These are phyloP conservation scores for Dryocosmus kuriphilus DNA, from an alignment of 2,888 invertebrate species.

Conservation along the genomic window DNA sequence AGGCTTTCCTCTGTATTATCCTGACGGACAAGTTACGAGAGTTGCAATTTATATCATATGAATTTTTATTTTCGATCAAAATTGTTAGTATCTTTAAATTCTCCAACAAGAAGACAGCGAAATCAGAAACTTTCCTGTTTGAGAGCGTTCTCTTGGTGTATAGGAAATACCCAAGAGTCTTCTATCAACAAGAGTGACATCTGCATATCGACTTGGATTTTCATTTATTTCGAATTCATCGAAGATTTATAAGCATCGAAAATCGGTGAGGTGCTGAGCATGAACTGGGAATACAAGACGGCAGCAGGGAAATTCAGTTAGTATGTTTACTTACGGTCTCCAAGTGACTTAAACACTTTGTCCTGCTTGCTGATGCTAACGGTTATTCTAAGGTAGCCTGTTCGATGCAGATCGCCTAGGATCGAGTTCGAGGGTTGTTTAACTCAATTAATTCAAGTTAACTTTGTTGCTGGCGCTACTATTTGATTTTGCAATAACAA, in stretches of 20 bases:
- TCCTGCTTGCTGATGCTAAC: conserved; percentile 57
- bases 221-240: neutral
- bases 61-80: neutral
- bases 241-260: neutral
- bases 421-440: conserved; percentile 45
- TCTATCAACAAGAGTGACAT: accelerated
- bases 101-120: too few relatives aligned
- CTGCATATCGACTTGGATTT: neutral
- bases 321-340: conserved; percentile 50
- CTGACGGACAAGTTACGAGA: neutral
- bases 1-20: neutral
- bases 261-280: neutral
- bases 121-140: too few relatives aligned
- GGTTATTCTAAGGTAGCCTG: conserved; percentile 61
- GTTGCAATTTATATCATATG: neutral
- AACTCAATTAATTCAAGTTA: conserved; percentile 58
- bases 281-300: conserved; percentile 2
- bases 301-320: conserved; percentile 53
- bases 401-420: conserved; percentile 60
- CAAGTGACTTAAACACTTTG: conserved; percentile 63
- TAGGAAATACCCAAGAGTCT: too few relatives aligned
- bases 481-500: conserved; percentile 35
- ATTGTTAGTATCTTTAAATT: too few relatives aligned
- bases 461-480: conserved; percentile 32
- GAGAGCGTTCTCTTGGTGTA: too few relatives aligned